A percentile compares a stretch with the other conserved stretches of the same genome.
Evolutionary conservation across 2,888 invertebrate species (phyloP).

Genomic region (Carterocephalus palaemon): DNA sequence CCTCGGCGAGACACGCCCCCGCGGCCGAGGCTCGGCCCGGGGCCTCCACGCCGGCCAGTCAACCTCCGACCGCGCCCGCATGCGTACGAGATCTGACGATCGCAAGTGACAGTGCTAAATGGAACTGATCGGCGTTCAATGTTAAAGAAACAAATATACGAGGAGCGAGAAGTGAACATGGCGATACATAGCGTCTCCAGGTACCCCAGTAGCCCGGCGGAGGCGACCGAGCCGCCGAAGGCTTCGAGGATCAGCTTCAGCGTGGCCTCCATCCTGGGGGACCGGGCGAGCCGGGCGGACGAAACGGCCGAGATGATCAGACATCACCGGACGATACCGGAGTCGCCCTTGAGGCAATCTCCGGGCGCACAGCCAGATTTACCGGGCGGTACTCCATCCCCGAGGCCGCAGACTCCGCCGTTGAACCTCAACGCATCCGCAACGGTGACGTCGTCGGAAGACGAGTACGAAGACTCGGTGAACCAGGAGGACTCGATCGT

Average conservation of each 20-base stretch:
- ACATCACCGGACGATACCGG: conserved; percentile 73
- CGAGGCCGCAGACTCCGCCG: conserved; percentile 68
- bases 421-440: conserved; percentile 72
- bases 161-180: conserved; percentile 81
- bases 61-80: conserved; percentile 73
- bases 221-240: conserved; percentile 80
- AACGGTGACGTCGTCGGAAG: conserved; percentile 76
- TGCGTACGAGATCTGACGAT: conserved; percentile 71
- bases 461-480: conserved; percentile 84
- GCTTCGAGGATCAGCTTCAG: conserved; percentile 88
- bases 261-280: conserved; percentile 91
- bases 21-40: conserved; percentile 50
- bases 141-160: conserved; percentile 80
- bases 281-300: conserved; percentile 79
- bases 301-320: conserved; percentile 71
- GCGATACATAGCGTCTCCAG: conserved; percentile 83
- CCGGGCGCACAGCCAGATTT: conserved; percentile 69
- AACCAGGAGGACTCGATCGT: conserved; percentile 84
- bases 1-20: conserved; percentile 40
- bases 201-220: conserved; percentile 82
- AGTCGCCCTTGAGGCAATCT: conserved; percentile 69
- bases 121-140: conserved; percentile 78
- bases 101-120: conserved; percentile 72
- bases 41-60: conserved; percentile 58
- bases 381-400: conserved; percentile 64